phyloP scores from a whole-genome alignment of 92 coral and sea anemone species.

The Actinostola sp. region DNA sequence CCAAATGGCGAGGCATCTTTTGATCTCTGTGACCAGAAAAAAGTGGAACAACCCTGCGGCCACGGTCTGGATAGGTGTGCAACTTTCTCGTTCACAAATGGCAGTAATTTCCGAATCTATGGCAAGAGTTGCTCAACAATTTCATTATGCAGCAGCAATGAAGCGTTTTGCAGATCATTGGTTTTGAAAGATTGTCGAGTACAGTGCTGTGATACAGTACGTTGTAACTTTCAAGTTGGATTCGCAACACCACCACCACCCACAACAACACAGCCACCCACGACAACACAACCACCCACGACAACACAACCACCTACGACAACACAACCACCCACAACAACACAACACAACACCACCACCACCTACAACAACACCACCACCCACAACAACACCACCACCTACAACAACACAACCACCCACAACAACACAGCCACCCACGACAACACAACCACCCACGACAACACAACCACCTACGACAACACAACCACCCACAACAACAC shows the following conservation, averaged over 20 bases:
- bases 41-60: conserved; percentile 14
- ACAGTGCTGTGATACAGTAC: conserved; percentile 58
- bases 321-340: conserved; percentile 8
- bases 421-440: conserved; percentile 1
- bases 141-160: conserved; percentile 25
- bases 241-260: conserved; percentile 19
- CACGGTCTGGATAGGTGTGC: conserved; percentile 18
- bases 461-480: not conserved
- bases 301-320: conserved; percentile 20
- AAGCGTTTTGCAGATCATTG: conserved; percentile 31
- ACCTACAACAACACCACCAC: conserved; percentile 1
- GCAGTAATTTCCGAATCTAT: conserved; percentile 13
- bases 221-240: conserved; percentile 49
- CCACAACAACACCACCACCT: not conserved
- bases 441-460: conserved; percentile 2
- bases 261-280: not conserved
- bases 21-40: conserved; percentile 39
- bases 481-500: not conserved
- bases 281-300: conserved; percentile 1
- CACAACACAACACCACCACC: conserved; percentile 10
- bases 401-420: conserved; percentile 6
- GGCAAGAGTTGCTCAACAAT: conserved; percentile 39
- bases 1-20: conserved; percentile 37
- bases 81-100: conserved; percentile 21
- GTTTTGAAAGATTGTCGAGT: conserved; percentile 43